These are phyloP conservation scores for Dryas iulia DNA, from an alignment of 1,140 invertebrate genomes.

Conservation along the genomic window DNA sequence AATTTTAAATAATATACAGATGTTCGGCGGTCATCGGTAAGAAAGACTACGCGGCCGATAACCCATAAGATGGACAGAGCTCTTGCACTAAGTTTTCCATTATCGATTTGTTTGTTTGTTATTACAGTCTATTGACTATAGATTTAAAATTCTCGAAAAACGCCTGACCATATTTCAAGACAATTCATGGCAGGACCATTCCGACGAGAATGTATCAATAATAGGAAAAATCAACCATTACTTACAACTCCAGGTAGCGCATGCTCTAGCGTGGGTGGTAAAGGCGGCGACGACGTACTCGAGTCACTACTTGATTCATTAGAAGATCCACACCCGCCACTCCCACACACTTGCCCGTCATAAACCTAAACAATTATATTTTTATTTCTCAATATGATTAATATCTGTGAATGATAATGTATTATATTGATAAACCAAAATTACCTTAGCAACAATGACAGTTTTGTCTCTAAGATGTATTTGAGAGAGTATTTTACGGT, in stretches of 20 bases:
- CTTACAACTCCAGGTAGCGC: constrained; percentile 94
- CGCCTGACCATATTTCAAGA: no score
- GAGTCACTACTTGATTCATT: constrained; percentile 91
- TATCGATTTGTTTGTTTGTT: no score
- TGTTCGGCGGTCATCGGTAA: no score
- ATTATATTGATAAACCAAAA: constrained; percentile 9
- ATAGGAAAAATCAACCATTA: no score
- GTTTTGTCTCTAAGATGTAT: constrained; percentile 95
- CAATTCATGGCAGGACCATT: no score
- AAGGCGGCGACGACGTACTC: constrained; percentile 92
- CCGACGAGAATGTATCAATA: no score
- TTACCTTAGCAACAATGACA: constrained; percentile 92
- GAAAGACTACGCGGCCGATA: no score
- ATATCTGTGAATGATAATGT: background rate
- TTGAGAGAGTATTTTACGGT: constrained; percentile 93
- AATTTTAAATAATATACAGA: no score
- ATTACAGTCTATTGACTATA: no score
- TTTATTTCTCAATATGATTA: background rate
- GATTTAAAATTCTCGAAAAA: no score
- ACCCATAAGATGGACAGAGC: no score
- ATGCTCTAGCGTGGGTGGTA: constrained; percentile 92
- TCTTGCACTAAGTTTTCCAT: no score
- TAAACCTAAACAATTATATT: constrained; percentile 51
- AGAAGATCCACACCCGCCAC: constrained; percentile 73
- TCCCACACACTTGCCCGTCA: constrained; percentile 70